Evolutionary conservation across 2,888 invertebrate genomes (phyloP).

Genomic region (Mactromeris polynyma): DNA sequence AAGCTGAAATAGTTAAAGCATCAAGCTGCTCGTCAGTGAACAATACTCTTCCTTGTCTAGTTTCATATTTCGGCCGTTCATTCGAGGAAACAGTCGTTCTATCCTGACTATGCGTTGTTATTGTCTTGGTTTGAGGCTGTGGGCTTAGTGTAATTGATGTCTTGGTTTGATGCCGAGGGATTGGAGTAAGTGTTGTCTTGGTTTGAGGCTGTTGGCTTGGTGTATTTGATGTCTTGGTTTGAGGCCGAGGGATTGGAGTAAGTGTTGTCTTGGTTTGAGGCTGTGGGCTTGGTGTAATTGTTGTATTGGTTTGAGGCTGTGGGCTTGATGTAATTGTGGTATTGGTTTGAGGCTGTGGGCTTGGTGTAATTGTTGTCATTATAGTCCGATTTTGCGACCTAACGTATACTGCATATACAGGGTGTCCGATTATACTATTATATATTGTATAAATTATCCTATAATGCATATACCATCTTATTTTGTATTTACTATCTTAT

Average conservation of each 20-base stretch:
- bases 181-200: too few species aligned
- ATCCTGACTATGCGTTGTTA: not conserved
- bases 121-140: not conserved
- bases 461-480: not conserved
- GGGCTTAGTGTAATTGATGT: too few species aligned
- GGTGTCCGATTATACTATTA: not conserved
- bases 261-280: not conserved
- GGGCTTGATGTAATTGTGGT: not conserved
- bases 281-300: not conserved
- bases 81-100: not conserved
- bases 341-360: not conserved
- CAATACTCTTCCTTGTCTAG: not conserved
- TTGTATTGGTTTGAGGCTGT: not conserved
- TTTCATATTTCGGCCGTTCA: not conserved
- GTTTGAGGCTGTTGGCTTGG: not conserved
- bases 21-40: not conserved
- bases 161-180: too few species aligned
- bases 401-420: not conserved
- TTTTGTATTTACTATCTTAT: not conserved
- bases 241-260: not conserved
- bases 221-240: not conserved
- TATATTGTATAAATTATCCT: not conserved
- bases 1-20: not conserved
- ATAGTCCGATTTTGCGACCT: not conserved
- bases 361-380: not conserved